These are phyloP conservation scores for Patella ulyssiponensis DNA, from an alignment of 2,888 invertebrate species.

Conservation along the genomic window DNA sequence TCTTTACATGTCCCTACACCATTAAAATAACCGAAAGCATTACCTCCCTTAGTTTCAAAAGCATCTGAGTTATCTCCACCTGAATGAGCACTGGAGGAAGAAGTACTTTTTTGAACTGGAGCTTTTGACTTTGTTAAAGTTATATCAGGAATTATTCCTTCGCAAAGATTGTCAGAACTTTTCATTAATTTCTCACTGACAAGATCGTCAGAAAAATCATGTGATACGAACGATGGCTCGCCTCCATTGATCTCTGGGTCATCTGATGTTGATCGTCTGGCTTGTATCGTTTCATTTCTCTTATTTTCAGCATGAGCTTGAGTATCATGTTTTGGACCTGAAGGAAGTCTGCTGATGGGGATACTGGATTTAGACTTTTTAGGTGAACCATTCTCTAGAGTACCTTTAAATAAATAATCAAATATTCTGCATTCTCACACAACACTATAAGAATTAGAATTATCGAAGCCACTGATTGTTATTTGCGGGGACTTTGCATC, in stretches of 20 bases:
- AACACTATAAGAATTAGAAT: no score
- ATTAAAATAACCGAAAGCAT: slow-evolving; percentile 19
- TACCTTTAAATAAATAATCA: no score
- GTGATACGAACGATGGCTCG: neutral
- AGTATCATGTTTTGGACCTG: neutral
- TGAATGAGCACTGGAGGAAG: neutral
- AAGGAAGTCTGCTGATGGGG: neutral
- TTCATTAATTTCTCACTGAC: slow-evolving; percentile 1
- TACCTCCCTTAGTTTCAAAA: slow-evolving; percentile 21
- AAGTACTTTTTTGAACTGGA: neutral
- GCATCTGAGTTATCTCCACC: slow-evolving; percentile 17
- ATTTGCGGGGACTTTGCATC: no score
- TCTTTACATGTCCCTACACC: slow-evolving; percentile 12
- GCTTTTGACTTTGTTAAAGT: neutral
- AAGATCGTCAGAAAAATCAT: neutral
- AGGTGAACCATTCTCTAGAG: no score
- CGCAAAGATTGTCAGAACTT: neutral
- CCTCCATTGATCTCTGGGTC: neutral
- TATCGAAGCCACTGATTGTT: no score
- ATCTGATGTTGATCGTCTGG: neutral
- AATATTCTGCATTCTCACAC: no score
- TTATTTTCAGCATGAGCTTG: neutral
- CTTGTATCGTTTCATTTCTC: slow-evolving; percentile 1
- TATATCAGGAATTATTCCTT: neutral
- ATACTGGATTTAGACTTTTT: neutral